phyloP scores from a whole-genome alignment of 2,888 invertebrate genomes.

The Antheraea yamamai region DNA sequence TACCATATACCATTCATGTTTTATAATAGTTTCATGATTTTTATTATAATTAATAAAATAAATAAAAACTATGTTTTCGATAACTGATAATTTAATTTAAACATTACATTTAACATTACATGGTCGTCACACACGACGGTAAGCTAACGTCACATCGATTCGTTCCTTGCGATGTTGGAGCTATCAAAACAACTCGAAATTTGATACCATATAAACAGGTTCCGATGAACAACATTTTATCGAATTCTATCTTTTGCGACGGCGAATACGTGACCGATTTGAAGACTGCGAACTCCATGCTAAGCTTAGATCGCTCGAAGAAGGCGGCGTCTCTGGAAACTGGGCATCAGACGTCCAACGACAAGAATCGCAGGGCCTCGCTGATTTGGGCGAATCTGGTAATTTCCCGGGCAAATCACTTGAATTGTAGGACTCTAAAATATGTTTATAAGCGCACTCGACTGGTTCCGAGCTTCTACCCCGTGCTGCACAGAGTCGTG shows the following conservation, averaged over 20 bases:
- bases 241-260: constrained; percentile 65
- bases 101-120: background rate
- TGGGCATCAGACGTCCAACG: constrained; percentile 78
- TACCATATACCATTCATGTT: background rate
- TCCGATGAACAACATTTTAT: constrained; percentile 30
- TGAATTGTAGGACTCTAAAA: constrained; percentile 68
- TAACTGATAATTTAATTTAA: constrained; percentile 12
- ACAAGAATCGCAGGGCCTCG: constrained; percentile 60
- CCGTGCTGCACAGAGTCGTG: constrained; percentile 65
- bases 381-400: constrained; percentile 58
- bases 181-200: constrained; percentile 26
- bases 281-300: constrained; percentile 75
- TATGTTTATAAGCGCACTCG: constrained; percentile 78
- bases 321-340: constrained; percentile 74
- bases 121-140: background rate
- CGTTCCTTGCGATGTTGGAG: constrained; percentile 16
- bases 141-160: constrained; percentile 20
- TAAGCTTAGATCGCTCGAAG: constrained; percentile 70
- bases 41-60: background rate
- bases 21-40: background rate
- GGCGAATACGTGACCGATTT: constrained; percentile 57
- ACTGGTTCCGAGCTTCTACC: constrained; percentile 70
- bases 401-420: constrained; percentile 50
- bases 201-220: constrained; percentile 35
- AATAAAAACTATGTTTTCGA: background rate